phyloP scores from a whole-genome alignment of 2,113 vertebrate genomes.

The Lepisosteus osseus region DNA sequence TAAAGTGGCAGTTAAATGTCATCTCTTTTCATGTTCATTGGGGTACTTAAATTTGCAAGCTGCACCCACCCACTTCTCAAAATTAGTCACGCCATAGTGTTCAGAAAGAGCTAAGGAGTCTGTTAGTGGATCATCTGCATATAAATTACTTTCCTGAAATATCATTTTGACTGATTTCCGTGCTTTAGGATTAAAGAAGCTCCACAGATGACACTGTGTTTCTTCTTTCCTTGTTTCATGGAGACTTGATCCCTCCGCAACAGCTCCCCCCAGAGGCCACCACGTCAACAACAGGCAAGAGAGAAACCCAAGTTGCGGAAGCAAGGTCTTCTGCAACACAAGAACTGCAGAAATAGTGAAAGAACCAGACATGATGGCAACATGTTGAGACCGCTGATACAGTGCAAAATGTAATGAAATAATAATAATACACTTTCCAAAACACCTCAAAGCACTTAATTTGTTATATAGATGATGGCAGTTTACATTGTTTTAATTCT shows the following conservation, averaged over 20 bases:
- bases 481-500: too few relatives aligned
- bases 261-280: slow-evolving; percentile 54
- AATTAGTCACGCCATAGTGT: neutral
- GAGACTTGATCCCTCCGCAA: slow-evolving; percentile 44
- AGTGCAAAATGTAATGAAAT: too few relatives aligned
- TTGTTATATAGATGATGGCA: too few relatives aligned
- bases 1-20: neutral
- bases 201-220: neutral
- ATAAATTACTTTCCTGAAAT: neutral
- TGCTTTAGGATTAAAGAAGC: neutral
- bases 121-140: neutral
- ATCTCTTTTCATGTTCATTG: neutral
- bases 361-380: too few relatives aligned
- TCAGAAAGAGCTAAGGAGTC: slow-evolving; percentile 6
- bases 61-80: too few relatives aligned
- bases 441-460: too few relatives aligned
- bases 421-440: too few relatives aligned
- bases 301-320: slow-evolving; percentile 10
- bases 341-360: too few relatives aligned
- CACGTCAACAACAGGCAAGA: slow-evolving; percentile 21
- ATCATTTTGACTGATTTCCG: neutral
- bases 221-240: slow-evolving; percentile 9
- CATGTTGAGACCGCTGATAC: too few relatives aligned
- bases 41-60: too few relatives aligned
- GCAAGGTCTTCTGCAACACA: too few relatives aligned